These are phyloP conservation scores for Hyles euphorbiae DNA, from an alignment of 1,140 invertebrate species.

Conservation along the genomic window DNA sequence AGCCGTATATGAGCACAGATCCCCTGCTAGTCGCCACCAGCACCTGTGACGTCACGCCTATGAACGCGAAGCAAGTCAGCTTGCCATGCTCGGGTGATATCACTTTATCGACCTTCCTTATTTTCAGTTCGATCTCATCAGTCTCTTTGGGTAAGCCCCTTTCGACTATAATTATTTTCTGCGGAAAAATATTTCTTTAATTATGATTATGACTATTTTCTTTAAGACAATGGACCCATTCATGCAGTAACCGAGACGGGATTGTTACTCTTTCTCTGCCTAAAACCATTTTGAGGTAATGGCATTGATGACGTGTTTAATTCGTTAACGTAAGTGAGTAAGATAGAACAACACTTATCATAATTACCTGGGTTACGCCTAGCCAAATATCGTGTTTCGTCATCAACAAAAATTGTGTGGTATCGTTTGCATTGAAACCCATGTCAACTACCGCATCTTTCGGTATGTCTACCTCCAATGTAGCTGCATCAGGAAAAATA, in stretches of 20 bases:
- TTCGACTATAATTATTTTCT: slow-evolving; percentile 58
- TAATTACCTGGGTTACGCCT: slow-evolving; percentile 39
- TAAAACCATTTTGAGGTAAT: too few relatives aligned
- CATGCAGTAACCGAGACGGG: too few relatives aligned
- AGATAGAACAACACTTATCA: too few relatives aligned
- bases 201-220: background rate
- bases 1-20: slow-evolving; percentile 46
- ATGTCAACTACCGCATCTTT: slow-evolving; percentile 41
- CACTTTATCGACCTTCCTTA: slow-evolving; percentile 31
- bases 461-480: slow-evolving; percentile 34
- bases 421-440: slow-evolving; percentile 46
- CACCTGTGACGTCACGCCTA: slow-evolving; percentile 42
- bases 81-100: slow-evolving; percentile 38
- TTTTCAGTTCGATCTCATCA: slow-evolving; percentile 47
- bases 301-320: too few relatives aligned
- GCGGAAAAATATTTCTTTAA: slow-evolving; percentile 1
- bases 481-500: slow-evolving; percentile 25
- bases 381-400: slow-evolving; percentile 58
- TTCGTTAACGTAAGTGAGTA: too few relatives aligned
- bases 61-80: slow-evolving; percentile 49
- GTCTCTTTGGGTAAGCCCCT: slow-evolving; percentile 53
- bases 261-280: too few relatives aligned
- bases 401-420: slow-evolving; percentile 52
- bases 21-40: slow-evolving; percentile 48
- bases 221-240: too few relatives aligned